A percentile compares a stretch with the other conserved stretches of the same genome.
phyloP scores from a whole-genome alignment of 2,113 vertebrate genomes.

The Furnarius figulus region DNA sequence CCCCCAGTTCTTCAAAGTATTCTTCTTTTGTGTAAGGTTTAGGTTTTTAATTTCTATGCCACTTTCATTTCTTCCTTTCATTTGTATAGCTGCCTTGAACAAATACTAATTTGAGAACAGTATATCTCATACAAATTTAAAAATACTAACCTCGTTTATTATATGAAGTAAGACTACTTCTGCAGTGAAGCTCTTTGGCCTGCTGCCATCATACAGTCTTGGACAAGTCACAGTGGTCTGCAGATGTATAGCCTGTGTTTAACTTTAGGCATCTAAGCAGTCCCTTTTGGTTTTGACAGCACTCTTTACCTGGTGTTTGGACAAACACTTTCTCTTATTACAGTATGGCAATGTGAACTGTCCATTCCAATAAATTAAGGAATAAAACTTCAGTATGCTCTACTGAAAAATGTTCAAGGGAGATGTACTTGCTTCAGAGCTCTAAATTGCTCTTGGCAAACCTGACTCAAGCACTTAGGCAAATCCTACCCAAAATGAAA shows the following conservation, averaged over 20 bases:
- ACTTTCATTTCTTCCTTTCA: background rate
- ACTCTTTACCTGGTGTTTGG: background rate
- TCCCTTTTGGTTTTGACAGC: background rate
- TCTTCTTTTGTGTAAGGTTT: background rate
- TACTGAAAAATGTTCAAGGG: background rate
- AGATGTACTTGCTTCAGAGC: background rate
- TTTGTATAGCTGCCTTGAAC: background rate
- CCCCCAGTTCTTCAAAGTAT: background rate
- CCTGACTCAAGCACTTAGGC: background rate
- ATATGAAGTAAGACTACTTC: background rate
- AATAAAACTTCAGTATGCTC: background rate
- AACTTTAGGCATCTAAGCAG: background rate
- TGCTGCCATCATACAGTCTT: background rate
- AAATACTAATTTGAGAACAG: background rate
- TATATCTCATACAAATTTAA: background rate
- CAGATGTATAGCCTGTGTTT: background rate
- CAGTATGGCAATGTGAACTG: background rate
- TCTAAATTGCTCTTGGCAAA: background rate
- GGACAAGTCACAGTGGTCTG: background rate
- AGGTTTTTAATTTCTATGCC: background rate
- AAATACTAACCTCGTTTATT: background rate
- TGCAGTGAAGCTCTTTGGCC: background rate
- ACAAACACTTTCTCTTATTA: background rate
- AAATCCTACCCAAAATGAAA: background rate
- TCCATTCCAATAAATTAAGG: background rate